phyloP scores from a whole-genome alignment of 2,113 vertebrate species.

The Lagenorhynchus albirostris region DNA sequence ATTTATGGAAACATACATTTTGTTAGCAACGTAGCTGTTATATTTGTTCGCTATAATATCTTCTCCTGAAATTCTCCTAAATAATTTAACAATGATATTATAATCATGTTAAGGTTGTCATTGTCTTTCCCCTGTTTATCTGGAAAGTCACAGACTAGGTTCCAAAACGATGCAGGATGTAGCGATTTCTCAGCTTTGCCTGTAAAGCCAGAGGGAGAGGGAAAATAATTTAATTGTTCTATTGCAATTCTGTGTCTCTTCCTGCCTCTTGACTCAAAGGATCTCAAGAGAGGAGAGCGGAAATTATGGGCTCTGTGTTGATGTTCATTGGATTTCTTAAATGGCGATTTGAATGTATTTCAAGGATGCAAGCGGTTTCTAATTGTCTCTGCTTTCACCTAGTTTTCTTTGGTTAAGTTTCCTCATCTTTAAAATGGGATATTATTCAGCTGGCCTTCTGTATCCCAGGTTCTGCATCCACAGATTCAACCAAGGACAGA shows the following conservation, averaged over 20 bases:
- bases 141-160: not conserved
- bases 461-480: not conserved
- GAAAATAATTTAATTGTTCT: constrained; percentile 18
- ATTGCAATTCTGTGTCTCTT: constrained; percentile 1
- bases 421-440: constrained; percentile 30
- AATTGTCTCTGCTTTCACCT: not conserved
- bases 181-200: not conserved
- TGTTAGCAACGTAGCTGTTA: not conserved
- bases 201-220: not conserved
- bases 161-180: not conserved
- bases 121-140: not conserved
- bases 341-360: not conserved
- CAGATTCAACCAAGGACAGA: not conserved
- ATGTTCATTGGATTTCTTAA: not conserved
- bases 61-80: constrained; percentile 8
- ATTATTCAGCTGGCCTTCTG: not conserved
- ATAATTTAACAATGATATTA: not conserved
- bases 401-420: constrained; percentile 23
- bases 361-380: not conserved
- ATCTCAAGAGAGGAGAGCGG: not conserved
- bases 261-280: constrained; percentile 24
- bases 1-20: constrained; percentile 14
- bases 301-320: not conserved
- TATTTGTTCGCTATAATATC: not conserved
- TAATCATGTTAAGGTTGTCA: not conserved